Conservation (phyloP, 2,113 vertebrate species). For the Neogobius melanostomus region DNA sequence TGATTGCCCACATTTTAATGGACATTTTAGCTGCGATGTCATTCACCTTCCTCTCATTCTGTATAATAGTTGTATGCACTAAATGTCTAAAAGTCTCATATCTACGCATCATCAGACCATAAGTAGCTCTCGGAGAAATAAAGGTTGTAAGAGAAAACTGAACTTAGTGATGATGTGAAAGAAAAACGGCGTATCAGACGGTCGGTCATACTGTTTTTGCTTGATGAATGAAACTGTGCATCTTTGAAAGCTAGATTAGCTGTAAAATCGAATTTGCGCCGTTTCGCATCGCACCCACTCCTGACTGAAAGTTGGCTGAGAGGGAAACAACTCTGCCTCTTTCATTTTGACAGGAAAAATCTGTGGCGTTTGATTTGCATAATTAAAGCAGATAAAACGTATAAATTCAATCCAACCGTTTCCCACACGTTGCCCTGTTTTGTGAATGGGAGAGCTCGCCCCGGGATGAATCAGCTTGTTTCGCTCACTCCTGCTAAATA, state of each 20-base stretch:
- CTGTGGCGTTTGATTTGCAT: constrained; percentile 70
- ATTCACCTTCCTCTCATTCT: too few relatives aligned
- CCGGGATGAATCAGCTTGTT: constrained; percentile 49
- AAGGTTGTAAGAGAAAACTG: too few relatives aligned
- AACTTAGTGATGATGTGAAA: not conserved
- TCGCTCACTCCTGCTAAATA: constrained; percentile 35
- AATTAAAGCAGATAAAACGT: constrained; percentile 74
- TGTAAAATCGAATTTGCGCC: constrained; percentile 32
- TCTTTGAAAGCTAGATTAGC: constrained; percentile 12
- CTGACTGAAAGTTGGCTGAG: constrained; percentile 42
- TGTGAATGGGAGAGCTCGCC: constrained; percentile 56
- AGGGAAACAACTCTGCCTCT: constrained; percentile 33
- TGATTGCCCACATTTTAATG: too few relatives aligned
- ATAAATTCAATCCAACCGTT: constrained; percentile 62
- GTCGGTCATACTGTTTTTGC: not conserved
- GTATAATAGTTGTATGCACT: too few relatives aligned
- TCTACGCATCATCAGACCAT: too few relatives aligned
- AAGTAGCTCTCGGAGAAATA: too few relatives aligned
- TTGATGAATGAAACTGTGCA: not conserved
- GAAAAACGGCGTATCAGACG: not conserved
- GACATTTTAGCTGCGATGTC: too few relatives aligned
- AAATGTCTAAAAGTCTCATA: too few relatives aligned
- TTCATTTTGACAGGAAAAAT: constrained; percentile 62
- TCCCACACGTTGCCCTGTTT: constrained; percentile 42
- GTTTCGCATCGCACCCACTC: constrained; percentile 25